phyloP scores from a whole-genome alignment of 1,140 invertebrate genomes.

The Stratiolaelaps scimitus region DNA sequence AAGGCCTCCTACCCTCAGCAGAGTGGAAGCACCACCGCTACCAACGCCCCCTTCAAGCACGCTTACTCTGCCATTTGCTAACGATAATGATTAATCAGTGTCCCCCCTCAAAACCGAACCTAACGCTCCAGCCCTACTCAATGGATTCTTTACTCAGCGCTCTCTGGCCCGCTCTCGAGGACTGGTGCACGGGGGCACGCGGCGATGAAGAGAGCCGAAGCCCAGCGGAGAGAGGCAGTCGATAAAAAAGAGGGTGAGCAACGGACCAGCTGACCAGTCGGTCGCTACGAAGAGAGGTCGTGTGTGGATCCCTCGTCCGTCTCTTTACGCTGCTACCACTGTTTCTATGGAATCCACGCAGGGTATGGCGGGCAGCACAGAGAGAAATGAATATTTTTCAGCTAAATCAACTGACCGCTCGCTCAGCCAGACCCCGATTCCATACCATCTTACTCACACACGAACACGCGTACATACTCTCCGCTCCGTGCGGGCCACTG shows the following conservation, averaged over 20 bases:
- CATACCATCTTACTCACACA: no score
- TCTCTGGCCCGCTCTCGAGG: neutral
- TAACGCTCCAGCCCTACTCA: neutral
- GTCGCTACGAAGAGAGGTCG: no score
- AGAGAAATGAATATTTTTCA: slow-evolving; percentile 29
- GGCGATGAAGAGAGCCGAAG: neutral
- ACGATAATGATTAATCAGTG: slow-evolving; percentile 27
- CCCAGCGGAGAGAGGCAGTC: slow-evolving; percentile 2
- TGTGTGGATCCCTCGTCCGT: no score
- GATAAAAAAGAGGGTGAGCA: slow-evolving; percentile 8
- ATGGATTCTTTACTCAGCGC: neutral
- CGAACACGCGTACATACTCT: no score
- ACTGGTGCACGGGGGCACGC: neutral
- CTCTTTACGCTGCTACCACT: no score
- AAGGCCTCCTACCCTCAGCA: no score
- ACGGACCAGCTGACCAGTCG: no score
- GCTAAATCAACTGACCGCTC: slow-evolving; percentile 19
- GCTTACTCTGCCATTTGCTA: neutral
- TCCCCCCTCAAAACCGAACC: neutral
- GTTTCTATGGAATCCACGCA: no score
- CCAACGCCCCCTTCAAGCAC: no score
- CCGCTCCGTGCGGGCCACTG: no score
- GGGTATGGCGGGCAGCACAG: neutral
- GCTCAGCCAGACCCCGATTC: no score
- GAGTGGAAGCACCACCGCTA: no score